phyloP scores from a whole-genome alignment of 2,113 vertebrate genomes.

The Penelope pileata region DNA sequence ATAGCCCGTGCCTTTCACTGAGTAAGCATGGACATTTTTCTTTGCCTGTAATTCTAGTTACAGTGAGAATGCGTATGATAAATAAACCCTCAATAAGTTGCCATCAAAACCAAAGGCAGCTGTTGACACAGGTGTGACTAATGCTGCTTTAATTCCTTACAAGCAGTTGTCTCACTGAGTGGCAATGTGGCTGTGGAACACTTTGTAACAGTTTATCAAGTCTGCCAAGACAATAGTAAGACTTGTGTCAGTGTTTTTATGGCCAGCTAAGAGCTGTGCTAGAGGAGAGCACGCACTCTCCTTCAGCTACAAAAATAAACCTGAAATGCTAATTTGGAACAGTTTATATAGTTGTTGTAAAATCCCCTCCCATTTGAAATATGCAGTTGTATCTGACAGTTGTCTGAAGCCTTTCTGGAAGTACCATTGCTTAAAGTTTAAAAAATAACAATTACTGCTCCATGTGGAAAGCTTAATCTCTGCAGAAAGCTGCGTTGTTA shows the following conservation, averaged over 20 bases:
- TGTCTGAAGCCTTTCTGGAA: background rate
- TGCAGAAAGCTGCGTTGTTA: background rate
- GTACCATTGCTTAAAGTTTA: background rate
- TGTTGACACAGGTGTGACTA: conserved; percentile 12
- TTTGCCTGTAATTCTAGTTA: background rate
- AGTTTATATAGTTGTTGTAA: background rate
- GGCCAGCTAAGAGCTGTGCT: background rate
- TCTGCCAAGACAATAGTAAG: background rate
- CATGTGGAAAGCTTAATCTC: background rate
- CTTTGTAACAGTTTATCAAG: background rate
- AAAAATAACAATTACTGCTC: conserved; percentile 29
- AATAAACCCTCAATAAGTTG: background rate
- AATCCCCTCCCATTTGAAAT: background rate
- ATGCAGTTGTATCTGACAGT: background rate
- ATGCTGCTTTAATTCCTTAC: background rate
- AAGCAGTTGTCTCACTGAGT: background rate
- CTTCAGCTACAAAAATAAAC: background rate
- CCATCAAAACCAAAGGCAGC: background rate
- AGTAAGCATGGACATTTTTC: background rate
- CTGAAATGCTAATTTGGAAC: background rate
- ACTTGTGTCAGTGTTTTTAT: background rate
- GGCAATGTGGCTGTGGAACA: background rate
- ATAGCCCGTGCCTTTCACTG: background rate
- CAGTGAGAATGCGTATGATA: background rate
- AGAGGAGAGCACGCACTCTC: background rate